Evolutionary conservation across 2,113 vertebrate genomes (phyloP).

Genomic region (Gallinago paraguaiae): DNA sequence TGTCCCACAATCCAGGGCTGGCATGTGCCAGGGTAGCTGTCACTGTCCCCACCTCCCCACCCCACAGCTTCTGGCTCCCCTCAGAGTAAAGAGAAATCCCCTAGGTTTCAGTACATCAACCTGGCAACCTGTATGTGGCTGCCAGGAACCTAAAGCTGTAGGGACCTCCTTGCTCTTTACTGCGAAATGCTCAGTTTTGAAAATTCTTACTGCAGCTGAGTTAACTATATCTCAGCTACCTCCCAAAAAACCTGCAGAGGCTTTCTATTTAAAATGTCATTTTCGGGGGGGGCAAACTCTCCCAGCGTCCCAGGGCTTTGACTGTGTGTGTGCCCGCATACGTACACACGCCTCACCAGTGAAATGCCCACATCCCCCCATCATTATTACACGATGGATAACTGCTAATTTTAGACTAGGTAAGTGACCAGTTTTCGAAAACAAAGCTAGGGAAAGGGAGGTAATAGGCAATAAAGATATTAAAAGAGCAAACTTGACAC

Average conservation of each 20-base stretch:
- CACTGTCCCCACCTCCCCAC: too few species aligned
- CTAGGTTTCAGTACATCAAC: neutral
- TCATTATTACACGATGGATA: neutral
- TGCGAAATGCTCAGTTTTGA: neutral
- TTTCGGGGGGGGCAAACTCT: neutral
- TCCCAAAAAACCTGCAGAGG: neutral
- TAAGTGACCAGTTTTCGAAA: neutral
- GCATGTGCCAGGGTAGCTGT: fast-evolving
- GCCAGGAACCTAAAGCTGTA: neutral
- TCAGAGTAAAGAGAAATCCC: neutral
- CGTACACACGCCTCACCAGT: fast-evolving
- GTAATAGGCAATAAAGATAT: neutral
- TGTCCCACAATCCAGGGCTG: neutral
- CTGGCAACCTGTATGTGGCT: neutral
- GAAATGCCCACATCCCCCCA: neutral
- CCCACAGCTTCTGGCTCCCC: neutral
- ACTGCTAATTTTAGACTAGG: neutral
- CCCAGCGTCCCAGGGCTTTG: neutral
- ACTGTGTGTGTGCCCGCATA: neutral
- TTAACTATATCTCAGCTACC: neutral
- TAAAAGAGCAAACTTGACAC: neutral
- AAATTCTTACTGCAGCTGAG: neutral
- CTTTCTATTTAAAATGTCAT: neutral
- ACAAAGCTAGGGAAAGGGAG: neutral
- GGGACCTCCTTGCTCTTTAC: neutral